Evolutionary conservation across 2,888 invertebrate genomes (phyloP), one percentile per base, ranked within the genome.

Genomic region (Agrypnus murinus): DNA sequence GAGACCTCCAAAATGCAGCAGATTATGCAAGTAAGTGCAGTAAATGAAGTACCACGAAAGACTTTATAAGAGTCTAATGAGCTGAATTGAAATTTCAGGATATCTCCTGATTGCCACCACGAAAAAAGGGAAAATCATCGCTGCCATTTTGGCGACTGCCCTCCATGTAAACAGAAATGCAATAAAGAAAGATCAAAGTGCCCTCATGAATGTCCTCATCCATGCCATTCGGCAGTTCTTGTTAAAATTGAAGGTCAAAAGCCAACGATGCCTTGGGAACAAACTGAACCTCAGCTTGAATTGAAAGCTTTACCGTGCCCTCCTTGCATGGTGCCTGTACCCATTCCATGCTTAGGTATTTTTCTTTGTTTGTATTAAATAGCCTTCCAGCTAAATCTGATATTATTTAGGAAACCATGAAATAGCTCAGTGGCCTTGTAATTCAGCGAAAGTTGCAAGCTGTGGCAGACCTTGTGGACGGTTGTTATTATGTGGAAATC

Each of bases 51-150:
- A 34, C 4, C 8, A 8, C 8, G 8, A 34, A 34, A 34, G 4
- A 34, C n/a, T n/a, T n/a, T n/a, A n/a, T n/a, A n/a, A n/a, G n/a
- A n/a, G n/a, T n/a, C n/a, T 32, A 0, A 19, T 17, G 9, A 25
- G 40, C 25, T 43, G 14, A 7, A 38, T 17, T 48, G n/a, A n/a
- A n/a, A n/a, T 75, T 77, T 50, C 46, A 85, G 92, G 78, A 88
- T 91, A 53, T 92, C 93, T 36, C 91, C 95, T 2, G 92, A 93
- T 81, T 98, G 98, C 85, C 95, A 96, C 77, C 98, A 98, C 83
- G 81, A 87, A 3, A 87, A 88, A 71, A 89, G 93, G 69, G 91
- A 92, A 75, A 88, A 88, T 12, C 96, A 96, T 83, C 87, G 87
- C 57, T 97, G 96, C 80, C 96, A 97, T 82, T 93, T 93, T 78